Evolutionary conservation across 2,888 invertebrate genomes (phyloP), one percentile per base, ranked within the genome.

Genomic region (Apodemia hepburni): DNA sequence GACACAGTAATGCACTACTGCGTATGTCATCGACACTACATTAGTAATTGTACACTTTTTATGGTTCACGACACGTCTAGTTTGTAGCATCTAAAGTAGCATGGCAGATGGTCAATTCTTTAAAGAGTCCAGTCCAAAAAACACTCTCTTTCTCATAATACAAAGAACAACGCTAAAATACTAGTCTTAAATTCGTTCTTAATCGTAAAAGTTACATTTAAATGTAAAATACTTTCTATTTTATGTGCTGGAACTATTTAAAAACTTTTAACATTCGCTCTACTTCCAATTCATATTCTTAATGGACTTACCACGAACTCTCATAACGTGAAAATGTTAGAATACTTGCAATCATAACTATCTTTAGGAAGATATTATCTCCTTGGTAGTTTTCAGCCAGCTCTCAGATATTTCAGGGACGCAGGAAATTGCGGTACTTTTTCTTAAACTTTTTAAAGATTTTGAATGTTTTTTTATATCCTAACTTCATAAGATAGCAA

Each of bases 271-370:
- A 76, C 78, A 79, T 80, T 79, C 75, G 72, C 75, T 75, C 73
- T 71, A 70, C 75, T 75, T 77, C 75, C 78, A 78, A 79, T 84
- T 82, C 79, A 81, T 81, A 79, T 80, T 82, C 79, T 74, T 82
- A 84, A 81, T 82, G 81, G 82, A 80, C 76, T 81, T 75, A 78
- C 79, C 78, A 77, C 76, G 74, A 66, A 66, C 66, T 68, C 54
- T 65, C 64, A 68, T 66, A 68, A 68, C 62, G 67, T 65, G 60
- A 68, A 68, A 67, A 65, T 68, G 65, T 68, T 68, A 64, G 65
- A 65, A 64, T 61, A 65, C 64, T 61, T 65, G 65, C 68, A 66
- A 66, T 64, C 68, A 60, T 58, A 68, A 66, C 68, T 66, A 64
- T 65, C 65, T 67, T 57, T 57, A 47, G 45, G 45, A 47, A 47